A percentile compares a stretch with the other conserved stretches of the same genome.
Conservation (phyloP, 1,140 invertebrate genomes). For the Platyscapa corneri region DNA sequence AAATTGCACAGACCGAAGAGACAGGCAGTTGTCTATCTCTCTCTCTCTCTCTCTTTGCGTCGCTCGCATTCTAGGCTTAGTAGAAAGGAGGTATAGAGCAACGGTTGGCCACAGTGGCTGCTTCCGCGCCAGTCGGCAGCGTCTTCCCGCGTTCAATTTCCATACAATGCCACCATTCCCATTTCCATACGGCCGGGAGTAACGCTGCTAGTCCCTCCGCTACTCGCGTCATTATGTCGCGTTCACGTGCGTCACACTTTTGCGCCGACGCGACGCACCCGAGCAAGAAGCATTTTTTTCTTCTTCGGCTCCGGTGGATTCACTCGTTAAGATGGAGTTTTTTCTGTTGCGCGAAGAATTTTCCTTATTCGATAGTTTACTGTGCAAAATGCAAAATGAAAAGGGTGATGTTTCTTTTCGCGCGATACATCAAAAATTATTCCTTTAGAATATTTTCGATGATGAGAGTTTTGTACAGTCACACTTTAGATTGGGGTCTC, state of each 20-base stretch:
- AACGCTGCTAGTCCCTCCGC: background rate
- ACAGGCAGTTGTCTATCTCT: background rate
- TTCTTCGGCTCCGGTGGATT: background rate
- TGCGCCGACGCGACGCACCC: slow-evolving; percentile 29
- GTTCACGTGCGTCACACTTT: slow-evolving; percentile 65
- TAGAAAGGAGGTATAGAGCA: background rate
- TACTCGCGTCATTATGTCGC: slow-evolving; percentile 59
- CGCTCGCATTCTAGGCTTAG: background rate
- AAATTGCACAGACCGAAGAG: background rate
- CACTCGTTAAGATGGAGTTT: too few relatives aligned
- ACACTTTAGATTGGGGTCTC: background rate
- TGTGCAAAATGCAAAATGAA: background rate
- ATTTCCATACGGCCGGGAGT: slow-evolving; percentile 56
- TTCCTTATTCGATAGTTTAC: background rate
- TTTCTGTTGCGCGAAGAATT: background rate
- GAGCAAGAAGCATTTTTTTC: background rate
- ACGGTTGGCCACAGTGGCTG: slow-evolving; percentile 65
- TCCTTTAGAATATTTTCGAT: too few relatives aligned
- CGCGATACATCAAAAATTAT: background rate
- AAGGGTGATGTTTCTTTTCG: background rate
- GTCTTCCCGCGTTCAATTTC: slow-evolving; percentile 65
- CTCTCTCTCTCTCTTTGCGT: background rate
- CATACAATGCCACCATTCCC: slow-evolving; percentile 64
- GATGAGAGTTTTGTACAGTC: background rate
- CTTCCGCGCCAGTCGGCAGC: slow-evolving; percentile 58